phyloP scores from a whole-genome alignment of 2,113 vertebrate species.

The Podarcis muralis region DNA sequence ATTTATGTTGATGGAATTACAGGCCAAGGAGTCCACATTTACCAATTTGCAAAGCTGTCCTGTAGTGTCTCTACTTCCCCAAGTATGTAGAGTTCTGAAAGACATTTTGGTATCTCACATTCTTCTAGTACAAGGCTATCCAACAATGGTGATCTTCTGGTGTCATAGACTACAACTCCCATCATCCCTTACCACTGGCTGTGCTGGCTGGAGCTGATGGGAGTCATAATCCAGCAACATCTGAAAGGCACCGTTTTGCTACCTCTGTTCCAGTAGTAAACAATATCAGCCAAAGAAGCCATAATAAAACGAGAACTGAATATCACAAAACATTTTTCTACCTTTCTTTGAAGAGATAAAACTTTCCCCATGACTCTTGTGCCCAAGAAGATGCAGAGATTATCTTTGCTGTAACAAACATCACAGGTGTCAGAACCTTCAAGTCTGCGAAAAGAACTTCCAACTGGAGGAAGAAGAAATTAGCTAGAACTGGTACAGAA shows the following conservation, averaged over 20 bases:
- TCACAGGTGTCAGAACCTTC: conserved; percentile 21
- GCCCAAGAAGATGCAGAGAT: conserved; percentile 27
- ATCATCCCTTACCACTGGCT: too few relatives aligned
- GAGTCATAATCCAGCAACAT: too few relatives aligned
- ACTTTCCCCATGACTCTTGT: neutral
- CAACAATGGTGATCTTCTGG: too few relatives aligned
- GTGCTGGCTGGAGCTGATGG: too few relatives aligned
- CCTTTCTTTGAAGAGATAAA: neutral
- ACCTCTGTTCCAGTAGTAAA: too few relatives aligned
- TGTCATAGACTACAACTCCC: too few relatives aligned
- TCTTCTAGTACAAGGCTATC: neutral
- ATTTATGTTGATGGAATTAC: too few relatives aligned
- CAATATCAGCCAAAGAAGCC: conserved; percentile 11
- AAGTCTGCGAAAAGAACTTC: conserved; percentile 44
- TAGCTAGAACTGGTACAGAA: conserved; percentile 30
- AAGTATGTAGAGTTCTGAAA: neutral
- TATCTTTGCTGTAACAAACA: conserved; percentile 14
- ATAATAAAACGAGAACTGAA: conserved; percentile 17
- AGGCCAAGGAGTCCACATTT: neutral
- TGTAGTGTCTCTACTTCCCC: neutral
- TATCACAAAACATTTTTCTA: conserved; percentile 30
- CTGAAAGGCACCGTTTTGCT: too few relatives aligned
- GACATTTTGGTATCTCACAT: neutral
- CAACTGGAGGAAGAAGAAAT: conserved; percentile 17
- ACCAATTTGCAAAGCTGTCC: neutral